Percentiles rank a stretch among this genome's conserved stretches.
These are phyloP conservation scores for Oxycera nigricornis DNA, from an alignment of 2,888 invertebrate species.

Conservation along the genomic window DNA sequence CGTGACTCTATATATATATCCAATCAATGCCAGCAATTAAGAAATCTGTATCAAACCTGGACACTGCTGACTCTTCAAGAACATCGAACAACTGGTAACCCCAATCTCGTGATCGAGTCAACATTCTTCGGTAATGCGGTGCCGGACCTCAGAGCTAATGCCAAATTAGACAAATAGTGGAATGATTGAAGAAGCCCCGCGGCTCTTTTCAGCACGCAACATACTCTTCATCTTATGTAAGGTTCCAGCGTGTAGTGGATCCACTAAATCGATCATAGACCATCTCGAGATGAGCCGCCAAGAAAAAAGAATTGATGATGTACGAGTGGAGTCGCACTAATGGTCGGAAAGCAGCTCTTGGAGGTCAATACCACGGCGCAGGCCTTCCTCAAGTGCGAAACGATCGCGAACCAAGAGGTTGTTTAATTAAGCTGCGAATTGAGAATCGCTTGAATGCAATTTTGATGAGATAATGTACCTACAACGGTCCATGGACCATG, in stretches of 20 bases:
- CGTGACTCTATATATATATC: no score
- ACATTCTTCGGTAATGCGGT: no score
- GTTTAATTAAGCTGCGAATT: not conserved
- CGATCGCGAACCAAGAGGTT: not conserved
- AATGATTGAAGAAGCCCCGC: not conserved
- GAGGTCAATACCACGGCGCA: not conserved
- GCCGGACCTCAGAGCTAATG: no score
- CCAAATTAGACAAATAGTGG: not conserved
- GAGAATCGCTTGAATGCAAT: no score
- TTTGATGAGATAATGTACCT: no score
- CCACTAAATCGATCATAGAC: not conserved
- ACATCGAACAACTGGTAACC: no score
- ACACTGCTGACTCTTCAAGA: no score
- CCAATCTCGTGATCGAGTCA: not conserved
- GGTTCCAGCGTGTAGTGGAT: not conserved
- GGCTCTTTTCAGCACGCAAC: not conserved
- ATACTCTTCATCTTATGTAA: not conserved
- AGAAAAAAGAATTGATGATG: not conserved
- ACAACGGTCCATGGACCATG: no score
- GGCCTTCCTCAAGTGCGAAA: not conserved
- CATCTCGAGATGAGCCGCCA: not conserved
- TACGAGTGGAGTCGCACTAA: not conserved
- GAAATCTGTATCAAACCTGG: no score
- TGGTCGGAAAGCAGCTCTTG: not conserved
- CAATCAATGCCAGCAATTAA: no score